Percentiles rank a stretch among this genome's conserved stretches.
Conservation (phyloP, 2,888 invertebrate species). For the Scaptomyza reducta region DNA sequence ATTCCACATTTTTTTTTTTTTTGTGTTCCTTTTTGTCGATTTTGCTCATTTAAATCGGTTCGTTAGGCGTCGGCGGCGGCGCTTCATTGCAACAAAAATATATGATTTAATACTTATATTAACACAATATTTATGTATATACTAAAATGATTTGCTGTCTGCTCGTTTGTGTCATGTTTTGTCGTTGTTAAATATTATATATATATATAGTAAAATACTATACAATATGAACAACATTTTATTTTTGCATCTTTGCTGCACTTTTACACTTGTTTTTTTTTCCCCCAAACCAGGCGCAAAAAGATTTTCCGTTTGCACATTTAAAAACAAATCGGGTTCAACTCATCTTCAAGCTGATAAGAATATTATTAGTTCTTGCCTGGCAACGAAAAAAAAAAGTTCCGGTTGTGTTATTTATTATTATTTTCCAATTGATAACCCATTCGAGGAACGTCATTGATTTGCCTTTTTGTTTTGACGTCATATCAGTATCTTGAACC, state of each 20-base stretch:
- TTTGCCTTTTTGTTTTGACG: conserved; percentile 8
- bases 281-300: not conserved
- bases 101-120: conserved; percentile 46
- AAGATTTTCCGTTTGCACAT: conserved; percentile 24
- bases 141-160: conserved; percentile 15
- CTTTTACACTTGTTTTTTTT: conserved; percentile 15
- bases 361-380: conserved; percentile 1
- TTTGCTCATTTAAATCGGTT: conserved; percentile 26
- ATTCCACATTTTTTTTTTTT: conserved; percentile 49
- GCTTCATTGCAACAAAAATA: conserved; percentile 71
- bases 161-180: conserved; percentile 41
- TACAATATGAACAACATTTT: conserved; percentile 13
- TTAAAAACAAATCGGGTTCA: conserved; percentile 22
- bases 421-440: conserved; percentile 44
- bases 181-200: conserved; percentile 21
- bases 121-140: conserved; percentile 29
- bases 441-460: conserved; percentile 19
- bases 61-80: conserved; percentile 44
- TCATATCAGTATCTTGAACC: conserved; percentile 44
- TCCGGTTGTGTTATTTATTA: not conserved
- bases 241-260: conserved; percentile 30
- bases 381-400: conserved; percentile 29
- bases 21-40: not conserved
- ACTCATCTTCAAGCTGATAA: conserved; percentile 29
- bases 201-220: conserved; percentile 5